These are phyloP conservation scores for Phallusia fumigata DNA, from an alignment of 23 tunicate species.

Conservation along the genomic window DNA sequence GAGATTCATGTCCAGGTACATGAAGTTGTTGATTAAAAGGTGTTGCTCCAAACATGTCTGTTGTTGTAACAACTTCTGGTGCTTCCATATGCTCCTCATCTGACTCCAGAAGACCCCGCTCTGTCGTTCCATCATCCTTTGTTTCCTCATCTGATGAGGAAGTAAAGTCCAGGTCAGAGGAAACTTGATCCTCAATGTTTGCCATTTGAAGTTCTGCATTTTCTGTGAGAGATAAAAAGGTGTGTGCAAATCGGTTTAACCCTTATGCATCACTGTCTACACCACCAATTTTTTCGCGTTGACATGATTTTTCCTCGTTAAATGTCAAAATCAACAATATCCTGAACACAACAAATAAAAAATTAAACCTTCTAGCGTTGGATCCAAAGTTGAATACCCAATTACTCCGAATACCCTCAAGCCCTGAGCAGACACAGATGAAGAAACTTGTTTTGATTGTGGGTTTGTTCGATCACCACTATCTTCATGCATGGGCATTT, in stretches of 20 bases:
- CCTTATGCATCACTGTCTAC: no score
- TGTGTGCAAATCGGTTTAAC: no score
- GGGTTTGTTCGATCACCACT: not conserved
- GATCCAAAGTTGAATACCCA: conserved; percentile 28
- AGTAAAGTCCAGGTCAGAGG: conserved; percentile 49
- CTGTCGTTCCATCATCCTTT: conserved; percentile 25
- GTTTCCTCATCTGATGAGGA: conserved; percentile 41
- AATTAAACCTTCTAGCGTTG: not conserved
- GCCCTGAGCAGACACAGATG: conserved; percentile 51
- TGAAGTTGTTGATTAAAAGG: conserved; percentile 30
- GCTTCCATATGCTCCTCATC: conserved; percentile 20
- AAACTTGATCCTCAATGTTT: not conserved
- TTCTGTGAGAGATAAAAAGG: not conserved
- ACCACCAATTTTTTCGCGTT: no score
- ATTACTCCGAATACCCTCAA: conserved; percentile 72
- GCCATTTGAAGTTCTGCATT: not conserved
- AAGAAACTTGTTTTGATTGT: conserved; percentile 17
- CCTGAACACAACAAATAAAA: not conserved
- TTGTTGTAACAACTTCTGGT: not conserved
- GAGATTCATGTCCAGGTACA: not conserved
- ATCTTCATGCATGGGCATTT: not conserved
- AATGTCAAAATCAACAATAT: no score
- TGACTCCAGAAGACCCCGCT: conserved; percentile 31
- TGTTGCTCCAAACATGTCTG: conserved; percentile 49
- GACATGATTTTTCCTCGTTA: no score